Evolutionary conservation across 2,113 vertebrate genomes (phyloP), one percentile per base, ranked within the genome.

Genomic region (Agelaius tricolor): DNA sequence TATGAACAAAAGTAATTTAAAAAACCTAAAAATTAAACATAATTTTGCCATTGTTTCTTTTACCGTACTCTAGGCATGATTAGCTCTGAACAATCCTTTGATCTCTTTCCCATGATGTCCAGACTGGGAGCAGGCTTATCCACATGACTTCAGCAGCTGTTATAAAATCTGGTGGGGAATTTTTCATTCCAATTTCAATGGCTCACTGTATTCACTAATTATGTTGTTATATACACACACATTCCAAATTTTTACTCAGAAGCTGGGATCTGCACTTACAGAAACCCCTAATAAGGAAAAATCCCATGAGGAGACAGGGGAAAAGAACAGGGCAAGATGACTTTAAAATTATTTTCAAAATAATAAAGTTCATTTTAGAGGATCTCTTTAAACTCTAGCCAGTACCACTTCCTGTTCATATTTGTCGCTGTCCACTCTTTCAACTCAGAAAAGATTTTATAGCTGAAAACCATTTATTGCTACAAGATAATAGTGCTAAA

Each of bases 41-140:
- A 57, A 33, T 67, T 92, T 92, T 93, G 27, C 41, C 30, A 16
- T 52, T 83, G 47, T 80, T 88, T 81, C 76, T 81, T 84, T 92
- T 88, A 52, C 37, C 11, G 23, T 89, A 33, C 44, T 87, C 31
- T 61, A 93, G 41, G 20, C 58, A 82, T 27, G 43, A 44, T 68
- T 61, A 57, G 35, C 55, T 91, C 73, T 66, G 74, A 82, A 66
- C 44, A 89, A 72, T 61, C 88, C 72, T 95, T 91, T 94, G 76
- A 93, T 90, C 87, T 94, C 55, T 76, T 97, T 94, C 92, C 77
- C 3, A 3, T 96, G 90, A 94, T 37, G 62, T 93, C 63, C 58
- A 92, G 85, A 58, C 54, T 94, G 90, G 78, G 58, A 97, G 73
- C 87, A 87, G 84, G 21, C 74, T 88, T 86, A 89, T 94, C 52